Conservation (phyloP, 2,113 vertebrate genomes). For the Myotis lucifugus region DNA sequence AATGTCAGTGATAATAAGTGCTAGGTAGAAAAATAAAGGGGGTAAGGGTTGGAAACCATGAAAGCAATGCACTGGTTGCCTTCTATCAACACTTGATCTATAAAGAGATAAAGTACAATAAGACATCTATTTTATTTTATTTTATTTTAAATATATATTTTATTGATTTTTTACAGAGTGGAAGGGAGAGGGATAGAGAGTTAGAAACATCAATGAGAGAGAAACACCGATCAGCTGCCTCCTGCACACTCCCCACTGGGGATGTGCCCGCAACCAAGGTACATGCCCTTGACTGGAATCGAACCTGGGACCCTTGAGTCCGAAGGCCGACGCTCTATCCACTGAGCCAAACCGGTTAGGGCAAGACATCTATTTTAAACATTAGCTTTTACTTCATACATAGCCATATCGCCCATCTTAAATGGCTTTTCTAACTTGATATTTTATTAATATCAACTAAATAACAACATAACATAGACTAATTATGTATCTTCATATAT, state of each 20-base stretch:
- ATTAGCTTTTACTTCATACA: neutral
- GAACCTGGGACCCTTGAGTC: too few species aligned
- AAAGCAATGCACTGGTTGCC: neutral
- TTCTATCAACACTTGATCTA: neutral
- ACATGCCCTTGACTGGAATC: too few species aligned
- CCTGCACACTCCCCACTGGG: too few species aligned
- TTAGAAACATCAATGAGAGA: too few species aligned
- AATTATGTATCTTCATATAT: neutral
- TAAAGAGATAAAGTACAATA: neutral
- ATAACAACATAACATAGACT: neutral
- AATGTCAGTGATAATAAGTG: neutral
- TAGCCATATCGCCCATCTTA: neutral
- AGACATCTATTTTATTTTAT: neutral
- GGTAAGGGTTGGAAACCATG: neutral
- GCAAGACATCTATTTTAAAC: neutral
- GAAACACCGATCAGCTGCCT: too few species aligned
- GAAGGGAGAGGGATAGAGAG: too few species aligned
- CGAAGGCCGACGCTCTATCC: too few species aligned
- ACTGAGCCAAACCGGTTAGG: too few species aligned
- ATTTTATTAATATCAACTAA: neutral
- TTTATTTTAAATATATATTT: too few species aligned
- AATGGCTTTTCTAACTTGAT: neutral
- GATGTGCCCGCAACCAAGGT: too few species aligned
- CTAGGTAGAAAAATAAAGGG: neutral
- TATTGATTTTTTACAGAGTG: too few species aligned